Evolutionary conservation across 2,797 vertebrate species (phyloP), one percentile per base, ranked within the genome.

Genomic region (Lerista edwardsae): DNA sequence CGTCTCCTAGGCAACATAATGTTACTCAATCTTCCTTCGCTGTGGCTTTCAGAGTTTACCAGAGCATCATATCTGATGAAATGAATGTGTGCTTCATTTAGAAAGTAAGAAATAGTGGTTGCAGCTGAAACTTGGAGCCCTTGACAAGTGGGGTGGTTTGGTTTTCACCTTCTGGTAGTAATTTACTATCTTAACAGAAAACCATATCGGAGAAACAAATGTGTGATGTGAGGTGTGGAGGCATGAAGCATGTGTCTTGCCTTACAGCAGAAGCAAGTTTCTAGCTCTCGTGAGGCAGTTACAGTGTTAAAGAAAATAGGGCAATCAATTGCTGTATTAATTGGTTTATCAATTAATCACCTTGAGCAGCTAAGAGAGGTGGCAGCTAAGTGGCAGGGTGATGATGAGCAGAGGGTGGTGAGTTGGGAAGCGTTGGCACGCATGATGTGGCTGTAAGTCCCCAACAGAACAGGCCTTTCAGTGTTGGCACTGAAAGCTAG

Each of bases 61-160:
- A 68, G 64, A 75, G 47, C 68, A 47, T 69, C 36, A 61, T 85
- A 62, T 76, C 72, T 80, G 84, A 81, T 69, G 62, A 80, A 34
- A 17, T 17, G 19, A 75, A 61, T 36, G 7, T 15, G 4, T 10
- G 21, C 59, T 59, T 80, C 72, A 31, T 44, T 59, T 61, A 31
- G 57, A 15, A 73, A 80, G 47, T 39, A 81, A 34, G 39, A 44
- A 68, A 47, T 34, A 34, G 55, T 62, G 9, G 19, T 64, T 80
- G 31, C 17, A 75, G 55, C 25, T 47, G 41, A 75, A 67, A 61
- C 74, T 41, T 17, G 34, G 14, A 5, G n/a, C 21, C 51, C 71
- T 27, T 31, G 41, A 15, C 39, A 61, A 51, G 7, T 65, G 3
- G 34, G 36, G 44, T 27, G 5, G 23, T 67, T 68, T 21, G 9